These are phyloP conservation scores for Ennomos erosarius DNA, from an alignment of 2,888 invertebrate genomes.

Conservation along the genomic window DNA sequence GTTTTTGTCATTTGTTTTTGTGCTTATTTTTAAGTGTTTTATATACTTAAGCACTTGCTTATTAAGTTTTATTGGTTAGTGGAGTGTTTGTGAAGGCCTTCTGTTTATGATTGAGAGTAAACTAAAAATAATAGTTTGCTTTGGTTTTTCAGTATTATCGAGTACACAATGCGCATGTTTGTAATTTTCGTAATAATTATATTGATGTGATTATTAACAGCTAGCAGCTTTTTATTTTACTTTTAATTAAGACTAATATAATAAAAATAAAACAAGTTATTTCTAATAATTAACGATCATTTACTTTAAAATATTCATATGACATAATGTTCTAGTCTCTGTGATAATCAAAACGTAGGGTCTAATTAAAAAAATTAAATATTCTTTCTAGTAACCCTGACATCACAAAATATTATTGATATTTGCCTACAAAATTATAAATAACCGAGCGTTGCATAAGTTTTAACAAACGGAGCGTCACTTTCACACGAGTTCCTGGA, in stretches of 20 bases:
- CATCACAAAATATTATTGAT: slow-evolving; percentile 75
- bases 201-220: slow-evolving; percentile 14
- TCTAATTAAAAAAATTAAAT: slow-evolving; percentile 79
- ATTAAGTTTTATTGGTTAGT: slow-evolving; percentile 4
- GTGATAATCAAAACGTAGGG: slow-evolving; percentile 72
- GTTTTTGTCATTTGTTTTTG: neutral
- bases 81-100: slow-evolving; percentile 30
- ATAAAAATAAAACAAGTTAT: slow-evolving; percentile 63
- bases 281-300: slow-evolving; percentile 85
- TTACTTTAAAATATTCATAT: slow-evolving; percentile 84
- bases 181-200: slow-evolving; percentile 29
- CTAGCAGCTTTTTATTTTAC: neutral
- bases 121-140: slow-evolving; percentile 6
- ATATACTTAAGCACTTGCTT: neutral
- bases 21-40: neutral
- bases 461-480: slow-evolving; percentile 96
- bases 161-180: slow-evolving; percentile 34
- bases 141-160: slow-evolving; percentile 46
- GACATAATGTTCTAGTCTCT: slow-evolving; percentile 71
- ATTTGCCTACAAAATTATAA: slow-evolving; percentile 88
- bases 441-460: slow-evolving; percentile 96
- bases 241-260: neutral
- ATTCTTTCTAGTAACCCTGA: slow-evolving; percentile 71
- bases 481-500: slow-evolving; percentile 93
- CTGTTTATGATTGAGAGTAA: slow-evolving; percentile 12